These are phyloP conservation scores for Tokudaia muenninki DNA, from an alignment of 2,797 vertebrate species.

Conservation along the genomic window DNA sequence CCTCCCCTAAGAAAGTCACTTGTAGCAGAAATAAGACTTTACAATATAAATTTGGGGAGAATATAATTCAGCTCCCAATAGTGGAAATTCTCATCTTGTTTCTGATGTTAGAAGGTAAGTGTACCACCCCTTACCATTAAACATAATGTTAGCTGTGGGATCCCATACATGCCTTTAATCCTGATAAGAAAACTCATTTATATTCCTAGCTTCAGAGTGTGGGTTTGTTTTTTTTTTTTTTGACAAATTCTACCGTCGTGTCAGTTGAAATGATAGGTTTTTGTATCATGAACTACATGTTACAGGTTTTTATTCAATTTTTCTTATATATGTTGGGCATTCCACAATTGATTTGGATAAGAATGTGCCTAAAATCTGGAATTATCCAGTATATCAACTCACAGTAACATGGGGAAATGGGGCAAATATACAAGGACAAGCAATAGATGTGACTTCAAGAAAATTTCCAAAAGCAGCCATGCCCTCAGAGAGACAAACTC, in stretches of 20 bases:
- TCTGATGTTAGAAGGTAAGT: background rate
- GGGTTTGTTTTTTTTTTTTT: background rate
- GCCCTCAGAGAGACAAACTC: constrained; percentile 5
- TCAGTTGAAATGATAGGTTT: background rate
- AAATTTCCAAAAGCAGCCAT: constrained; percentile 44
- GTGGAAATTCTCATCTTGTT: background rate
- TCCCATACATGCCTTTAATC: background rate
- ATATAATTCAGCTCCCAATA: background rate
- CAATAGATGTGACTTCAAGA: background rate
- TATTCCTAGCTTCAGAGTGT: background rate
- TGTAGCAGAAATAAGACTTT: background rate
- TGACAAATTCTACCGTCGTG: background rate
- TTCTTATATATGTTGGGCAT: background rate
- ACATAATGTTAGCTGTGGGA: background rate
- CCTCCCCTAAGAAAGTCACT: background rate
- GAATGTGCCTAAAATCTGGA: background rate
- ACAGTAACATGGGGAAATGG: constrained; percentile 35
- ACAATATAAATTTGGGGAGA: background rate
- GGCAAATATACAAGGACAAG: background rate
- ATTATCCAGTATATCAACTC: background rate
- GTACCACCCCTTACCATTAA: background rate
- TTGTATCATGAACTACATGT: background rate
- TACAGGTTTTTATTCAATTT: background rate
- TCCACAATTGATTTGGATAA: background rate
- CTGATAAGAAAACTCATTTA: background rate